Evolutionary conservation across 2,888 invertebrate species (phyloP).

Genomic region (Flexamia atlantica): DNA sequence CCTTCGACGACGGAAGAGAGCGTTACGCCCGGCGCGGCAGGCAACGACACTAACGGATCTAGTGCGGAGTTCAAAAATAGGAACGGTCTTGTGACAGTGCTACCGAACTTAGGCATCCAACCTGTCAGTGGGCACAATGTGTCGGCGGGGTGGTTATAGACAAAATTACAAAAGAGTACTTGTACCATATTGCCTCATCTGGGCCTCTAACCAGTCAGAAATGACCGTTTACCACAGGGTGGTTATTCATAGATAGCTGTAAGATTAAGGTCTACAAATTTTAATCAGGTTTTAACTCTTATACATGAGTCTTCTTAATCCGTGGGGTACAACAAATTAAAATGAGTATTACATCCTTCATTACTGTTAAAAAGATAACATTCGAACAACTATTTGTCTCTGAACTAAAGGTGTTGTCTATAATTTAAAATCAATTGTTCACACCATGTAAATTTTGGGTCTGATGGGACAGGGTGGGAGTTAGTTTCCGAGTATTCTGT

Average conservation of each 20-base stretch:
- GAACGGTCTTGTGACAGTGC: slow-evolving; percentile 79
- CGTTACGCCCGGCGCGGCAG: slow-evolving; percentile 74
- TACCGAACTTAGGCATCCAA: slow-evolving; percentile 84
- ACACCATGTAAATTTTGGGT: too few species aligned
- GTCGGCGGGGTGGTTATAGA: slow-evolving; percentile 83
- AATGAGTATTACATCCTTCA: too few species aligned
- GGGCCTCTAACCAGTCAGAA: slow-evolving; percentile 86
- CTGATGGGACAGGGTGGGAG: too few species aligned
- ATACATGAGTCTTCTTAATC: background rate
- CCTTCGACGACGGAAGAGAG: slow-evolving; percentile 79
- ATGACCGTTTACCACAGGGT: slow-evolving; percentile 80
- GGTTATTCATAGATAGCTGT: background rate
- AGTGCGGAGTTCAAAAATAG: slow-evolving; percentile 73
- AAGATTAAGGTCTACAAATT: slow-evolving; percentile 37
- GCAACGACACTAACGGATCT: slow-evolving; percentile 65
- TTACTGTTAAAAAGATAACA: too few species aligned
- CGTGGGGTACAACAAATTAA: background rate
- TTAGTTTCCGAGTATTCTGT: too few species aligned
- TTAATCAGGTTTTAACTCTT: slow-evolving; percentile 7
- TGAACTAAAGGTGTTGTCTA: too few species aligned
- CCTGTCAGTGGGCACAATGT: slow-evolving; percentile 86
- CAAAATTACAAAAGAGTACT: slow-evolving; percentile 76
- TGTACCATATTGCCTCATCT: slow-evolving; percentile 81
- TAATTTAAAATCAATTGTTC: too few species aligned
- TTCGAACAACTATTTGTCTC: too few species aligned